A percentile compares a stretch with the other conserved stretches of the same genome.
These are phyloP conservation scores for Holacanthus passer DNA, from an alignment of 2,113 vertebrate species.

Conservation along the genomic window DNA sequence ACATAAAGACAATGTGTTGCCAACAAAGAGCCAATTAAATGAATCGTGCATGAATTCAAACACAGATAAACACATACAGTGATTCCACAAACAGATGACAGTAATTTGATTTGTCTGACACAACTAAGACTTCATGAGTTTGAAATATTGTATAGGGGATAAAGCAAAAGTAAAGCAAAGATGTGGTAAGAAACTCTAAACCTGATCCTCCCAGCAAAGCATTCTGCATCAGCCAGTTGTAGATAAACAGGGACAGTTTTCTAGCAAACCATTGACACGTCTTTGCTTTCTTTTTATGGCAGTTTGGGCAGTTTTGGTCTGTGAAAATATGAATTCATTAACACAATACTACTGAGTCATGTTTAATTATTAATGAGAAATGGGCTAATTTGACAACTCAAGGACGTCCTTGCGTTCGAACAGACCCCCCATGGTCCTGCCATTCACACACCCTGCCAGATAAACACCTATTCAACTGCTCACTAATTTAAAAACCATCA, in stretches of 20 bases:
- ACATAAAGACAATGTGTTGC: background rate
- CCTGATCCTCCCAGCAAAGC: background rate
- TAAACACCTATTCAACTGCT: background rate
- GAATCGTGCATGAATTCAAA: no score
- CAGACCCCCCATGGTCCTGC: background rate
- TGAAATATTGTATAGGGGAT: background rate
- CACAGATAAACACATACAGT: no score
- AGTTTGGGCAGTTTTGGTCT: background rate
- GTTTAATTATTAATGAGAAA: background rate
- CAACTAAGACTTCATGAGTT: background rate
- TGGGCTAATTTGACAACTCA: background rate
- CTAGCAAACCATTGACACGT: background rate
- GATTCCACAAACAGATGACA: no score
- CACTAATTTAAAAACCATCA: background rate
- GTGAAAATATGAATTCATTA: background rate
- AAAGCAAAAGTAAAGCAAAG: background rate
- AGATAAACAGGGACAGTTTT: background rate
- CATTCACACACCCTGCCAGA: no score
- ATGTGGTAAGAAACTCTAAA: background rate
- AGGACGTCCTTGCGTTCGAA: background rate
- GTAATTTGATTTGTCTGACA: background rate
- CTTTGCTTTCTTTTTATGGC: background rate
- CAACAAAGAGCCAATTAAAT: background rate
- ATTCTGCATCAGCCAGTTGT: background rate
- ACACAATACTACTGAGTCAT: background rate